Evolutionary conservation across 2,888 invertebrate genomes (phyloP).

Genomic region (Anthrax anthrax): DNA sequence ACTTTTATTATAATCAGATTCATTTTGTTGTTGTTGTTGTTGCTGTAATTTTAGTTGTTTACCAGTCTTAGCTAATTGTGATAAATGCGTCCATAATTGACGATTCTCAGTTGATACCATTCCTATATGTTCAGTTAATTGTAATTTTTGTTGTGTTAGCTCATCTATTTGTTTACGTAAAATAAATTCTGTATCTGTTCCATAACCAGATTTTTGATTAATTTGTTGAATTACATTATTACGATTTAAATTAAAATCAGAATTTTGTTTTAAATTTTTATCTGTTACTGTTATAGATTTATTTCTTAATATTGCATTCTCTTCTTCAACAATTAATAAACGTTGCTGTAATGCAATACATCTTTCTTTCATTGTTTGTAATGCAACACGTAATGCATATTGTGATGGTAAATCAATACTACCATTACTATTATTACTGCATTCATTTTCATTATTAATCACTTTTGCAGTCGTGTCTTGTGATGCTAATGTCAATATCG

Average conservation of each 20-base stretch:
- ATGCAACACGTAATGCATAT: slow-evolving; percentile 54
- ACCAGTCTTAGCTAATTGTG: slow-evolving; percentile 45
- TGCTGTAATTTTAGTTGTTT: slow-evolving; percentile 6
- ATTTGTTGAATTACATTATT: neutral
- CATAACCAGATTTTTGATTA: neutral
- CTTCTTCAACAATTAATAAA: slow-evolving; percentile 54
- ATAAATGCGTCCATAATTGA: slow-evolving; percentile 61
- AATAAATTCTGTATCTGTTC: neutral
- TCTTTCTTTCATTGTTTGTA: slow-evolving; percentile 69
- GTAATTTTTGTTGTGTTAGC: slow-evolving; percentile 58
- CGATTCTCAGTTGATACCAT: slow-evolving; percentile 74
- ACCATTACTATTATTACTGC: neutral
- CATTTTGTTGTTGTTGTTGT: slow-evolving; percentile 3
- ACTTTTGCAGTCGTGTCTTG: no score
- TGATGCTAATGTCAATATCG: no score
- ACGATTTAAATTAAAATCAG: neutral
- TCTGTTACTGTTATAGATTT: slow-evolving; percentile 20
- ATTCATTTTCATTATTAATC: no score
- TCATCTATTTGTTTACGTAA: slow-evolving; percentile 52
- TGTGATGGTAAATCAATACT: slow-evolving; percentile 12
- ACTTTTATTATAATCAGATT: neutral
- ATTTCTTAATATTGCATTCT: slow-evolving; percentile 50
- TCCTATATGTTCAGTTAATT: slow-evolving; percentile 58
- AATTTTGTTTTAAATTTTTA: neutral
- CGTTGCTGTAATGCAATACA: slow-evolving; percentile 61